phyloP scores from a whole-genome alignment of 2,888 invertebrate species.

The Lasioglossum lativentre region DNA sequence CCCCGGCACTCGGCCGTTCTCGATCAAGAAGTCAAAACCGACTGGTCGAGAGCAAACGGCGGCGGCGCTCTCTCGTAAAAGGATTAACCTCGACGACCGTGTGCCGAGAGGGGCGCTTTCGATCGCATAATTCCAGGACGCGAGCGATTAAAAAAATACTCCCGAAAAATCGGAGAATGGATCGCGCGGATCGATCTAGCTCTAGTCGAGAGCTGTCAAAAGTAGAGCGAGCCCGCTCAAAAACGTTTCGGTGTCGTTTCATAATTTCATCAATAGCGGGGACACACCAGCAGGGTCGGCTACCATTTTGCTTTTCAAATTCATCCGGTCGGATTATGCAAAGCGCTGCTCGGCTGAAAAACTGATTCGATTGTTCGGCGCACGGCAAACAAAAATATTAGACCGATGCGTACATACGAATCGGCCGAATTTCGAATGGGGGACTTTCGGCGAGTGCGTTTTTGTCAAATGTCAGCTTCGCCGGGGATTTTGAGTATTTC shows the following conservation, averaged over 20 bases:
- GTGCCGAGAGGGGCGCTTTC: neutral
- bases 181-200: neutral
- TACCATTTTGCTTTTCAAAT: constrained; percentile 77
- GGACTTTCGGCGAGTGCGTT: neutral
- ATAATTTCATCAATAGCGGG: neutral
- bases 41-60: neutral
- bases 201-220: neutral
- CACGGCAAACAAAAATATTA: constrained; percentile 72
- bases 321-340: constrained; percentile 80
- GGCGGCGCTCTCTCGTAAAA: neutral
- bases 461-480: neutral
- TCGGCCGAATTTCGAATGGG: neutral
- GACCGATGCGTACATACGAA: neutral
- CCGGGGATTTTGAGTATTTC: neutral
- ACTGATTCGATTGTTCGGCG: constrained; percentile 78
- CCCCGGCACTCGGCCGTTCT: neutral
- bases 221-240: neutral
- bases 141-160: neutral
- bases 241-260: neutral
- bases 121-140: neutral
- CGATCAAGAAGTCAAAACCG: neutral
- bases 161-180: neutral
- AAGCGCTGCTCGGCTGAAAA: constrained; percentile 74
- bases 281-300: too few relatives aligned
- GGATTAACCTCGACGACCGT: neutral